Conservation (phyloP, 2,797 vertebrate species). For the Oryzias dopingdopingensis region DNA sequence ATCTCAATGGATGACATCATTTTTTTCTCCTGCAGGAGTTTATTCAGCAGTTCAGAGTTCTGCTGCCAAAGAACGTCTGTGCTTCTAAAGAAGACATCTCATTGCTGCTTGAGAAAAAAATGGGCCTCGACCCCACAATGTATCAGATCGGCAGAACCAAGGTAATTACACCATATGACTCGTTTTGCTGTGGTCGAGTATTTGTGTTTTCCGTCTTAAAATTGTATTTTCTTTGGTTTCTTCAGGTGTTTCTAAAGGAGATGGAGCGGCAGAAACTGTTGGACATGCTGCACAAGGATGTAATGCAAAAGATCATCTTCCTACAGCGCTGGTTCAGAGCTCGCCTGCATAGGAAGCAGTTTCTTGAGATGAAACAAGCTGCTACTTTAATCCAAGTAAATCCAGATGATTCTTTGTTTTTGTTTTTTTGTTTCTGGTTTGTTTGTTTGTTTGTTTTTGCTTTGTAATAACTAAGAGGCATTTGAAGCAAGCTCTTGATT, state of each 20-base stretch:
- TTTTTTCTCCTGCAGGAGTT: conserved; percentile 82
- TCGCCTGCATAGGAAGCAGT: conserved; percentile 84
- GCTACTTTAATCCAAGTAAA: conserved; percentile 85
- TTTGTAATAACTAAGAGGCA: background rate
- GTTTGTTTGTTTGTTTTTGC: background rate
- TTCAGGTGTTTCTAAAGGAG: conserved; percentile 95
- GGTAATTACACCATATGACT: conserved; percentile 64
- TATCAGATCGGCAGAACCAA: conserved; percentile 97
- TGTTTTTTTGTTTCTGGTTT: background rate
- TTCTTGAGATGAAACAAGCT: conserved; percentile 80
- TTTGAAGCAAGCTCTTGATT: background rate
- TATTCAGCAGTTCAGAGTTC: conserved; percentile 90
- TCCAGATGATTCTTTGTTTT: background rate
- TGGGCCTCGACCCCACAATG: conserved; percentile 83
- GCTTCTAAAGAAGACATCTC: conserved; percentile 83
- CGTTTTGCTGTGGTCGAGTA: background rate
- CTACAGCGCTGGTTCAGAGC: conserved; percentile 91
- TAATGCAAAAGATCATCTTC: conserved; percentile 90
- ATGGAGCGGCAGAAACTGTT: conserved; percentile 87
- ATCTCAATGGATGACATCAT: background rate
- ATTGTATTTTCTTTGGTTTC: background rate
- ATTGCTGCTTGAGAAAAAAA: conserved; percentile 80
- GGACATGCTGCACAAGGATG: conserved; percentile 90
- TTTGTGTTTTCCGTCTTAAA: no score
- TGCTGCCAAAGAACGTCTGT: conserved; percentile 83